Evolutionary conservation across 2,888 invertebrate species (phyloP).

Genomic region (Napeogenes inachia): DNA sequence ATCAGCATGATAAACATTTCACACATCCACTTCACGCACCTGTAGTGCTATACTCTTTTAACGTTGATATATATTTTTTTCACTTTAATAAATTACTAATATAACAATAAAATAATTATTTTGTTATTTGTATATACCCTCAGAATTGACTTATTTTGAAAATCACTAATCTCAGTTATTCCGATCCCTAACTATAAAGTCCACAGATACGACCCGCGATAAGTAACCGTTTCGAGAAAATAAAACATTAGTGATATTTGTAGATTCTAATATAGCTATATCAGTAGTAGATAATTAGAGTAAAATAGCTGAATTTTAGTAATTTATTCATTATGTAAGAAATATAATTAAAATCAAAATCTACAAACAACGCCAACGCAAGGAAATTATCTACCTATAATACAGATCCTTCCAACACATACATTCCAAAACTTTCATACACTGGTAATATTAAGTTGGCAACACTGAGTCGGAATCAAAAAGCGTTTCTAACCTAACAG

Average conservation of each 20-base stretch:
- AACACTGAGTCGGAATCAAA: constrained; percentile 17
- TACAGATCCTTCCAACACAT: constrained; percentile 35
- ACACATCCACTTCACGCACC: neutral
- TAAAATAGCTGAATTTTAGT: neutral
- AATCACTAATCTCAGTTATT: neutral
- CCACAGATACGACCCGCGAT: neutral
- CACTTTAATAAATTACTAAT: too few relatives aligned
- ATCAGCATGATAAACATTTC: neutral
- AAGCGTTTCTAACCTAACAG: constrained; percentile 9
- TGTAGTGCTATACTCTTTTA: neutral
- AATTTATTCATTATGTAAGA: neutral
- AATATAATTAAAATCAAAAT: constrained; percentile 8
- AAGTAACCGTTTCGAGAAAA: neutral
- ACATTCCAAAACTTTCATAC: constrained; percentile 19
- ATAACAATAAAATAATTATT: too few relatives aligned
- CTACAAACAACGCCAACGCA: constrained; percentile 34
- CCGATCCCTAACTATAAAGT: constrained; percentile 17
- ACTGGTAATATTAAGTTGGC: constrained; percentile 25
- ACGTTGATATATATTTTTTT: too few relatives aligned
- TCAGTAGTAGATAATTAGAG: neutral
- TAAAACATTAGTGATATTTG: neutral
- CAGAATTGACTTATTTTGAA: constrained; percentile 6
- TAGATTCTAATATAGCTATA: neutral
- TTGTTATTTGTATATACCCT: neutral
- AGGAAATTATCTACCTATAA: constrained; percentile 50